Evolutionary conservation across 1,140 invertebrate species (phyloP).

Genomic region (Drosophila simulans): DNA sequence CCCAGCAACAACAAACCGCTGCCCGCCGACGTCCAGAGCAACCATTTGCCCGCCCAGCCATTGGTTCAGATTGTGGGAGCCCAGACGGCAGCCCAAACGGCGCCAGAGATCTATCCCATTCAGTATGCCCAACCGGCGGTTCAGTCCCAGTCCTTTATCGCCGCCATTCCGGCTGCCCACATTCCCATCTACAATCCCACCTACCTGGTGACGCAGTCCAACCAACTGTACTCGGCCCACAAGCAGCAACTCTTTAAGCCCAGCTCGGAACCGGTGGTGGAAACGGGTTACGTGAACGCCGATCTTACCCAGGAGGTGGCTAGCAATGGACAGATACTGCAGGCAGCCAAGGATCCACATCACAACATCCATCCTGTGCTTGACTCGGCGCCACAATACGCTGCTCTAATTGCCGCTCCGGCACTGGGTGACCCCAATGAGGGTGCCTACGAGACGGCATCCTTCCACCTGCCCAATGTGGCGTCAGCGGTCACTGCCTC

Average conservation of each 20-base stretch:
- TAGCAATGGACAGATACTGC: conserved; percentile 81
- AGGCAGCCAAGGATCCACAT: conserved; percentile 80
- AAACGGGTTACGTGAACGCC: conserved; percentile 71
- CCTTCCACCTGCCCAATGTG: conserved; percentile 71
- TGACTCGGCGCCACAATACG: conserved; percentile 72
- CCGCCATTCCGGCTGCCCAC: conserved; percentile 62
- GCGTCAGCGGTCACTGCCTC: conserved; percentile 41
- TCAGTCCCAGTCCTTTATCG: conserved; percentile 53
- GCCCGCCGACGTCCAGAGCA: conserved; percentile 75
- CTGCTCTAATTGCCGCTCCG: conserved; percentile 75
- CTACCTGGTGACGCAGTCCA: conserved; percentile 82
- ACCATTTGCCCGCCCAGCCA: conserved; percentile 73
- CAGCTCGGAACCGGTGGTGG: conserved; percentile 58
- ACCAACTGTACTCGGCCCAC: conserved; percentile 79
- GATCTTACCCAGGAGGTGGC: conserved; percentile 82
- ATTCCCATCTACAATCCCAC: conserved; percentile 84
- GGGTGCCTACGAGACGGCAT: conserved; percentile 55
- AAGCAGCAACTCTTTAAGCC: conserved; percentile 82
- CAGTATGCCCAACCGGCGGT: conserved; percentile 64
- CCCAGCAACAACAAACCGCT: conserved; percentile 85
- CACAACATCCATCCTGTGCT: conserved; percentile 76
- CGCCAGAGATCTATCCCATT: conserved; percentile 73
- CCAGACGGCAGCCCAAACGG: conserved; percentile 60
- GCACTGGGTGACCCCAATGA: conserved; percentile 52
- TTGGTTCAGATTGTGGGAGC: conserved; percentile 76